Evolutionary conservation across 2,797 vertebrate species (phyloP), one percentile per base, ranked within the genome.

Genomic region (Amphiprion clarkii): DNA sequence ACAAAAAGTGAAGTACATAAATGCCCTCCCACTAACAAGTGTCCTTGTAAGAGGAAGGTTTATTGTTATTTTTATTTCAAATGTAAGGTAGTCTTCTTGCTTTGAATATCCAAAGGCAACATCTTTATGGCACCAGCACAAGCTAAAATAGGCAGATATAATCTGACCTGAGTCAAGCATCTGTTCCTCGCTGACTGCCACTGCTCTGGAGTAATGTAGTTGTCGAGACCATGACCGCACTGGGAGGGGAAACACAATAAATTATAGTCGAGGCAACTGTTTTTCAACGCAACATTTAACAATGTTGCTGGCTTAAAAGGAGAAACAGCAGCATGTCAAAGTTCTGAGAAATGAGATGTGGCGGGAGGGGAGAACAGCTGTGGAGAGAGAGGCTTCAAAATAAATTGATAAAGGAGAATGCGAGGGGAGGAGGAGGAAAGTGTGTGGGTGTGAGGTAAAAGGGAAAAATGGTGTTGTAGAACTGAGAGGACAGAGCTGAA

Each of bases 161-260:
- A 54, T 67, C 77, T 84, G 81, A 93, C 93, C 90, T 85, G 83
- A 16, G 36, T 60, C n/a, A 2, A 33, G 73, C 74, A 76, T 71
- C 71, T 87, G 68, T 67, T 85, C 76, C 76, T 88, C 19, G 59
- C 85, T 17, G 79, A 84, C n/a, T 71, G 33, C 91, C 91, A 93
- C 84, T 92, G 92, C 76, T 93, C 91, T 5, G 91, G 88, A 61
- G 89, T 92, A 29, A 94, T 88, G 89, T 93, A 94, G 89, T 91
- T 94, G 71, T 92, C 87, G 31, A 62, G 70, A 27, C 39, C 64
- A 25, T 80, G 84, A 63, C 46, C 48, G 78, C 81, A 82, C 91
- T 90, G 78, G 14, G 48, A 29, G 36, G 70, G 56, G 57, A 80
- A 70, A 79, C 31, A 23, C 48, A 40, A 71, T 19, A 53, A 5